phyloP scores from a whole-genome alignment of 2,888 invertebrate species.

The Leptogaster cylindrica region DNA sequence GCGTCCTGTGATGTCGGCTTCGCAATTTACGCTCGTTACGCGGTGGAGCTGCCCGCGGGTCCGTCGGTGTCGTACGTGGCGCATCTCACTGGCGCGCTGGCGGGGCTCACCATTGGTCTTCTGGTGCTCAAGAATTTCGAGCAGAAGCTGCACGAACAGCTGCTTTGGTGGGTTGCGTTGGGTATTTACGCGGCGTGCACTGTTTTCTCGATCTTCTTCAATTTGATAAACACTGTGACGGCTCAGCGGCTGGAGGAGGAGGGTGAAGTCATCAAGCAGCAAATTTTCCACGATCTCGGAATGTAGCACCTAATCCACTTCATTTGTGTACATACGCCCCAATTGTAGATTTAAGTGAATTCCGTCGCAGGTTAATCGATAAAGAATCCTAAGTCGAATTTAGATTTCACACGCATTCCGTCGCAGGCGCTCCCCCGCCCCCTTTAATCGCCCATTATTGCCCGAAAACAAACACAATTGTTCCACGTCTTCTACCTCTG shows the following conservation, averaged over 20 bases:
- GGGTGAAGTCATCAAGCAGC: constrained; percentile 47
- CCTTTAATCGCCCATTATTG: background rate
- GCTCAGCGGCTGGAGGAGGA: constrained; percentile 45
- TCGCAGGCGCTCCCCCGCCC: constrained; percentile 7
- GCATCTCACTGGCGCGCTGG: constrained; percentile 92
- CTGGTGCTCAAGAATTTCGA: constrained; percentile 95
- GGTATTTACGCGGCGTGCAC: constrained; percentile 93
- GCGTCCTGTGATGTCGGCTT: constrained; percentile 93
- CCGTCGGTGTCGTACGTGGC: constrained; percentile 94
- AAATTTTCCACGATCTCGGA: constrained; percentile 48
- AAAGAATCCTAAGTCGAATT: constrained; percentile 16
- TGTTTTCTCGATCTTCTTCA: constrained; percentile 91
- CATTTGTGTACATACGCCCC: constrained; percentile 28
- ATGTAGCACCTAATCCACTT: constrained; percentile 39
- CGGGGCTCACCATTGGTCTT: constrained; percentile 92
- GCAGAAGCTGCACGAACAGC: constrained; percentile 90
- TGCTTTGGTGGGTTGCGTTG: constrained; percentile 95
- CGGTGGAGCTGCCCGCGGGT: constrained; percentile 65
- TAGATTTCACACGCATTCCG: constrained; percentile 27
- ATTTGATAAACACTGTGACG: constrained; percentile 71
- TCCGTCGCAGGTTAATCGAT: constrained; percentile 7
- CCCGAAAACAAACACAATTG: constrained; percentile 12
- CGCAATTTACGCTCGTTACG: constrained; percentile 93
- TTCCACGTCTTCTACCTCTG: constrained; percentile 14
- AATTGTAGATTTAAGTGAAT: constrained; percentile 22